phyloP scores from a whole-genome alignment of 2,888 invertebrate genomes.

The Conomelus anceps region DNA sequence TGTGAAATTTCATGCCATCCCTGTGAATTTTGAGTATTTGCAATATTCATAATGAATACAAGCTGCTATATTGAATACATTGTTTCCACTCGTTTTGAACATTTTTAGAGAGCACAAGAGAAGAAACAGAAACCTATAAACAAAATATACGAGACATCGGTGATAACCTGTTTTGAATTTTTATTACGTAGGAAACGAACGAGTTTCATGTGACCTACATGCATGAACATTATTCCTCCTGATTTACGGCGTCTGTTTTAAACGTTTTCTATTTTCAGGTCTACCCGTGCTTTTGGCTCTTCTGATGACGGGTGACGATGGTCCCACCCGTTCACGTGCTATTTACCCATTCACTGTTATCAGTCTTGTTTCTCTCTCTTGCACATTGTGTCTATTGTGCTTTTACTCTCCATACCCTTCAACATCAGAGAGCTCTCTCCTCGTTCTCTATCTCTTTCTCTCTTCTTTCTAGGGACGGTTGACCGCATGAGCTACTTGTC shows the following conservation, averaged over 20 bases:
- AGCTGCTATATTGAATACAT: too few relatives aligned
- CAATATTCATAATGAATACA: too few relatives aligned
- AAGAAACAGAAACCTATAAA: not conserved
- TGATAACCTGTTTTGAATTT: not conserved
- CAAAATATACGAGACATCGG: not conserved
- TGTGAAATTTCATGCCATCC: too few relatives aligned
- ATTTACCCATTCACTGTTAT: not conserved
- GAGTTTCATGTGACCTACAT: not conserved
- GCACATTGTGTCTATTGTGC: not conserved
- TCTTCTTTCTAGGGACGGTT: not conserved
- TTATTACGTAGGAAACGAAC: not conserved
- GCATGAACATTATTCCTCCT: not conserved
- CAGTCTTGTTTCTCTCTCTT: not conserved
- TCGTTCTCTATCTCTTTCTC: not conserved
- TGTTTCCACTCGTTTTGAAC: not conserved
- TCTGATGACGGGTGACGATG: not conserved
- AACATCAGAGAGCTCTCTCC: not conserved
- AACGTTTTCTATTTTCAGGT: not conserved
- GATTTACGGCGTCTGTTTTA: not conserved
- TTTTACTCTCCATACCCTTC: not conserved
- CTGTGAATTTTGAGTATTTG: too few relatives aligned
- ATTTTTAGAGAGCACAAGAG: not conserved
- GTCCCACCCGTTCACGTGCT: not conserved
- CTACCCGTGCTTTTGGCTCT: not conserved
- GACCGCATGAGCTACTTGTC: not conserved